Conservation (phyloP, 1,140 invertebrate species). For the Galleria mellonella region DNA sequence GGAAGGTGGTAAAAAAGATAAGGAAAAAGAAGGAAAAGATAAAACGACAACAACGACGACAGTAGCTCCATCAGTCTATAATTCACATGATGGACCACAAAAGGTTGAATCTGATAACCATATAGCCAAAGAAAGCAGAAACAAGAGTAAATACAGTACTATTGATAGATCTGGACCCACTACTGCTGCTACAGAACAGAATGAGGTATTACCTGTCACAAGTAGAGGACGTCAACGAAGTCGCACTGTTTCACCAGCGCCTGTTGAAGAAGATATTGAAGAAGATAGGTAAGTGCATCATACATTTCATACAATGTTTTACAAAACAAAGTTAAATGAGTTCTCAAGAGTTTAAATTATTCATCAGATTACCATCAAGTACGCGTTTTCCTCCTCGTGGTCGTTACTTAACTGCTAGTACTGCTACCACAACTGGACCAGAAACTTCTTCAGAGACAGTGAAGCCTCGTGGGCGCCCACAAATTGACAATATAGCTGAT, state of each 20-base stretch:
- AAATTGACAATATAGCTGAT: slow-evolving; percentile 62
- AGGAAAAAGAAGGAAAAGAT: slow-evolving; percentile 47
- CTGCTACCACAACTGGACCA: slow-evolving; percentile 41
- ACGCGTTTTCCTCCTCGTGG: slow-evolving; percentile 86
- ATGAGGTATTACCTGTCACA: slow-evolving; percentile 80
- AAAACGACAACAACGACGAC: slow-evolving; percentile 33
- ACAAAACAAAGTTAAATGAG: background rate
- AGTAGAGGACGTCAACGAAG: slow-evolving; percentile 73
- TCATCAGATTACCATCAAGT: slow-evolving; percentile 80
- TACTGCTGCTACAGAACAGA: slow-evolving; percentile 71
- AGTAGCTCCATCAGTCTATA: slow-evolving; percentile 41
- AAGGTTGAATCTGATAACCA: slow-evolving; percentile 69
- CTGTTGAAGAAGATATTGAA: slow-evolving; percentile 72
- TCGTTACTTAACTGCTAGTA: slow-evolving; percentile 73
- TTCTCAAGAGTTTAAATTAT: slow-evolving; percentile 4
- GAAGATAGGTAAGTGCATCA: slow-evolving; percentile 56
- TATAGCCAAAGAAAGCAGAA: slow-evolving; percentile 50
- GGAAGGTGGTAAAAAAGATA: slow-evolving; percentile 75
- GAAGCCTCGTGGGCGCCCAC: slow-evolving; percentile 69
- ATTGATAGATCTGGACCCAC: slow-evolving; percentile 77
- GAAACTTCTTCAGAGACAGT: slow-evolving; percentile 48
- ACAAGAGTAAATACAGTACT: slow-evolving; percentile 80
- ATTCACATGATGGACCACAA: slow-evolving; percentile 76
- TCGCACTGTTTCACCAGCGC: slow-evolving; percentile 73
- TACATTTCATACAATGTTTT: background rate